These are phyloP conservation scores for Falcaria lacertinaria DNA, from an alignment of 2,888 invertebrate genomes.

Conservation along the genomic window DNA sequence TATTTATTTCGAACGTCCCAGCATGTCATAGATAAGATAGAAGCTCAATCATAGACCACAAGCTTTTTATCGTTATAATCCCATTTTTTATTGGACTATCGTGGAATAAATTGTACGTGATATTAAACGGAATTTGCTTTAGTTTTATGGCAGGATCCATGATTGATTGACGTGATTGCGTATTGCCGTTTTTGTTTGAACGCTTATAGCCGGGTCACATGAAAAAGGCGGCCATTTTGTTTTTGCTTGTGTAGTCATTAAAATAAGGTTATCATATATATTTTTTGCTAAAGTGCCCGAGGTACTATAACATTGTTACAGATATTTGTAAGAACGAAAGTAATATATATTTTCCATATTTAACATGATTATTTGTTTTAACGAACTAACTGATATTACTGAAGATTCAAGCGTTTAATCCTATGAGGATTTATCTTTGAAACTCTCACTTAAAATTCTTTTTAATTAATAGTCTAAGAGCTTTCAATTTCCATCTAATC, in stretches of 20 bases:
- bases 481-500: too few relatives aligned
- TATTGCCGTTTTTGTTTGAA: neutral
- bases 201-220: neutral
- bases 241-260: neutral
- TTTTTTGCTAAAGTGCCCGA: neutral
- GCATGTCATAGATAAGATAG: neutral
- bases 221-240: neutral
- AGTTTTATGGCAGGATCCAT: constrained; percentile 12
- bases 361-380: too few relatives aligned
- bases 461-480: too few relatives aligned
- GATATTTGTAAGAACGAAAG: too few relatives aligned
- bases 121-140: constrained; percentile 13
- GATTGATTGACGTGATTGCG: constrained; percentile 13
- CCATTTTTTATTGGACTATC: constrained; percentile 13
- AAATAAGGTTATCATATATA: neutral
- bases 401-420: too few relatives aligned
- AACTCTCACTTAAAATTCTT: too few relatives aligned
- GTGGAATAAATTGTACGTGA: constrained; percentile 17
- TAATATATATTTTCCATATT: too few relatives aligned
- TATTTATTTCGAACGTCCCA: neutral
- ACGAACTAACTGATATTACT: too few relatives aligned
- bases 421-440: too few relatives aligned
- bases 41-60: neutral
- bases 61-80: neutral
- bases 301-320: too few relatives aligned